phyloP scores from a whole-genome alignment of 2,888 invertebrate genomes.

The Apoderus coryli region DNA sequence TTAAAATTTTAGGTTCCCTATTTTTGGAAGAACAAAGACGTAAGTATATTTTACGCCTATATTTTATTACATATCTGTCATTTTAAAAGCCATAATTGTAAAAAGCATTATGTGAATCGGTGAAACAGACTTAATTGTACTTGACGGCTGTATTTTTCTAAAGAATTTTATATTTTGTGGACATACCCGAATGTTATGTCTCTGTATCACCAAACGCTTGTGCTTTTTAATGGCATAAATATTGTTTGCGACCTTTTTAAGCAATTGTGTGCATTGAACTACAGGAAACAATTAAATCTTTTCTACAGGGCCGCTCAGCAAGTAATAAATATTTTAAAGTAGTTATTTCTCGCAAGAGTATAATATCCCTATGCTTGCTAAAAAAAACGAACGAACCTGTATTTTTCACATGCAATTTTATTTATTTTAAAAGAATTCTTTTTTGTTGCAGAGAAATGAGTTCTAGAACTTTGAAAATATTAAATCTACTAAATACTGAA shows the following conservation, averaged over 20 bases:
- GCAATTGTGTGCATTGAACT: too few relatives aligned
- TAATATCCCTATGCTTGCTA: too few relatives aligned
- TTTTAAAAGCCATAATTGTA: slow-evolving; percentile 6
- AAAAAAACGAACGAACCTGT: too few relatives aligned
- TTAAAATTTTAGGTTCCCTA: slow-evolving; percentile 1
- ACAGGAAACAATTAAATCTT: too few relatives aligned
- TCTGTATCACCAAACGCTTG: slow-evolving; percentile 1
- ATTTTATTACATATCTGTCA: slow-evolving; percentile 2
- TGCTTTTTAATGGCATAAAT: slow-evolving; percentile 2
- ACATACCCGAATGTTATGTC: slow-evolving; percentile 1
- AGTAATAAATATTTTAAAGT: too few relatives aligned
- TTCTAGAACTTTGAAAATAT: slow-evolving; percentile 7
- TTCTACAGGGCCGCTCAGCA: too few relatives aligned
- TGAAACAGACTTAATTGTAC: slow-evolving; percentile 5
- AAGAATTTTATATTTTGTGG: slow-evolving; percentile 1
- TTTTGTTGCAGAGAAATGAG: slow-evolving; percentile 8
- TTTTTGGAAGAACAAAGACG: slow-evolving; percentile 5
- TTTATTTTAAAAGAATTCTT: background rate
- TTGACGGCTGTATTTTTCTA: slow-evolving; percentile 4
- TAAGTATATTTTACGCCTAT: slow-evolving; percentile 4
- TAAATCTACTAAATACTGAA: slow-evolving; percentile 5
- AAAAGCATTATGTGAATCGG: slow-evolving; percentile 5
- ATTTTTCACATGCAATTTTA: slow-evolving; percentile 5
- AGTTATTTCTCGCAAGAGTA: too few relatives aligned
- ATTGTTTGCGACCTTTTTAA: slow-evolving; percentile 1